Base-by-base conservation (phyloP, 2,113 vertebrate genomes). In the Panthera tigris region DNA sequence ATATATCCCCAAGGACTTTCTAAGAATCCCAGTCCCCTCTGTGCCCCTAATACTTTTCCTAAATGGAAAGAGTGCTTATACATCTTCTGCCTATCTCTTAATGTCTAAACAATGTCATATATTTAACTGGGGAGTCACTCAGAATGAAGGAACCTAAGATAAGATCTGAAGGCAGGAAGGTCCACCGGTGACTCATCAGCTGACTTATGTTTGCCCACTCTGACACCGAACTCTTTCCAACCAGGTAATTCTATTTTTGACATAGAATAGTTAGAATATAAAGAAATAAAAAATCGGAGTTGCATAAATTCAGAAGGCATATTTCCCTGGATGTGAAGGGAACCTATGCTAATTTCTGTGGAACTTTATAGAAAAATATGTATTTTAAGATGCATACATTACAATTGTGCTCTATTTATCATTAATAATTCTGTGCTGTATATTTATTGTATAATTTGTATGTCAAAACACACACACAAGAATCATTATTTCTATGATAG, bases 71-170 rank as follows among this genome's bases (percentile, higher is more conserved):
- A 4, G 2, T 65, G 13, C 7, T 10, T 16, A 39, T 11, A 27
- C 19, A 2, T 45, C 52, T 74, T 19, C 29, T 25, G 9, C 33
- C 57, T n/a, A 36, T 16, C 0, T 29, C 8, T 27, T 39, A 61
- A 25, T 50, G 13, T 8, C 23, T n/a, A 11, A 25, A 66, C 3
- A 5, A 3, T 1, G 7, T 6, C 11, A 57, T 9, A 2, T 21
- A 79, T 45, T 94, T 87, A 79, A 68, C 31, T 45, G n/a, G 7
- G 29, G 23, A 65, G 55, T 6, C 14, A 29, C 23, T 65, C 5
- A n/a, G 55, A 9, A 57, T 33, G 18, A 61, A 31, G 19, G 8
- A 85, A 23, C 10, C 80, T 65, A 68, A 14, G 39, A n/a, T 3
- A 12, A 63, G 63, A 21, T 19, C 55, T 63, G 23, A 69, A 65